These are phyloP conservation scores for Enteromius viviparus DNA, from an alignment of 2,797 vertebrate species.

Conservation along the genomic window DNA sequence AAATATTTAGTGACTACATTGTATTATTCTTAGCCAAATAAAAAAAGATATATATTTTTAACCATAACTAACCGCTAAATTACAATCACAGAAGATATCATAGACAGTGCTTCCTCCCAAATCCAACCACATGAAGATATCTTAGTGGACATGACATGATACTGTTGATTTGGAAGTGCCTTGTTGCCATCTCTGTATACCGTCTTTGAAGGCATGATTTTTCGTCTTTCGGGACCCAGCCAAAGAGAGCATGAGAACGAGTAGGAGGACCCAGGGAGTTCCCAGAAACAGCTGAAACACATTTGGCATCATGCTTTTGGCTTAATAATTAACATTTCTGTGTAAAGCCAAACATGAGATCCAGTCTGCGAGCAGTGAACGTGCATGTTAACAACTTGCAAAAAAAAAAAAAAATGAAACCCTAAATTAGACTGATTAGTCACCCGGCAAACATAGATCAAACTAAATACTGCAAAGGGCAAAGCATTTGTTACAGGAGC, in stretches of 20 bases:
- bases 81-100: background rate
- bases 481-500: constrained; percentile 55
- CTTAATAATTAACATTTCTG: constrained; percentile 54
- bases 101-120: background rate
- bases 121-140: background rate
- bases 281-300: constrained; percentile 59
- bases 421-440: constrained; percentile 61
- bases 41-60: background rate
- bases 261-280: constrained; percentile 26
- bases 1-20: constrained; percentile 3
- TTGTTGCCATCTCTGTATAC: background rate
- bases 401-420: constrained; percentile 41
- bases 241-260: background rate
- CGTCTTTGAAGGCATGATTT: background rate
- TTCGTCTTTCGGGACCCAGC: background rate
- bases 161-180: background rate
- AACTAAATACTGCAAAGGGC: constrained; percentile 60
- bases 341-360: constrained; percentile 39
- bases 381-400: constrained; percentile 56
- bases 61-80: background rate
- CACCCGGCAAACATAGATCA: constrained; percentile 52
- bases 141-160: background rate
- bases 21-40: background rate
- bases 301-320: constrained; percentile 61
- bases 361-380: constrained; percentile 43